Evolutionary conservation across 2,888 invertebrate species (phyloP).

Genomic region (Congeria kusceri): DNA sequence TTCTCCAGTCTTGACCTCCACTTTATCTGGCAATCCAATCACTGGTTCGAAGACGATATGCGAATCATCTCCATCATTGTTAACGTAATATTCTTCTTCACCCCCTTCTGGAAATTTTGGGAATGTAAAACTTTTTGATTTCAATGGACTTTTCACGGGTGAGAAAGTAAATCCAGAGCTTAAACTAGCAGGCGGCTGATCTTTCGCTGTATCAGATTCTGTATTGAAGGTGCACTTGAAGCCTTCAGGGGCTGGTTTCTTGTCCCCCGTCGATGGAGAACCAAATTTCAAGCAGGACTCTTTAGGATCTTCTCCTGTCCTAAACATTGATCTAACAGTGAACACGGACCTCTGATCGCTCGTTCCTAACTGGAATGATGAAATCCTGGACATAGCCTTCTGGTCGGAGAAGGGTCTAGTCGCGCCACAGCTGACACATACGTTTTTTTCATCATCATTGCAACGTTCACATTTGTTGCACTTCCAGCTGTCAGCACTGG

Average conservation of each 20-base stretch:
- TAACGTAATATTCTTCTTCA: constrained; percentile 79
- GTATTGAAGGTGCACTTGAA: constrained; percentile 45
- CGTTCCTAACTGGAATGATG: background rate
- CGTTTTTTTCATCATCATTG: constrained; percentile 85
- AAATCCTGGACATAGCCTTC: background rate
- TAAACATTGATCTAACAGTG: background rate
- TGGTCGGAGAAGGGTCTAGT: constrained; percentile 68
- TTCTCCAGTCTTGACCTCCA: constrained; percentile 92
- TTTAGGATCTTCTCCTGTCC: background rate
- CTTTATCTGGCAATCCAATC: constrained; percentile 85
- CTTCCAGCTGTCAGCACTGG: constrained; percentile 88
- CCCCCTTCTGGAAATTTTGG: constrained; percentile 70
- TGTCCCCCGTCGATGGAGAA: background rate
- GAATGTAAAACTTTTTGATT: constrained; percentile 43
- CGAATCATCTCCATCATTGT: constrained; percentile 91
- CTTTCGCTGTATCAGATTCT: constrained; percentile 16
- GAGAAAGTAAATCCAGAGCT: constrained; percentile 73
- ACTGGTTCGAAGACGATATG: constrained; percentile 89
- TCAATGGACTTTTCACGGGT: constrained; percentile 52
- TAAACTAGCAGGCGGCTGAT: constrained; percentile 38
- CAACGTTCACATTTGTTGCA: constrained; percentile 89
- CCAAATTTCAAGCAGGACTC: background rate
- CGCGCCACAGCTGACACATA: constrained; percentile 80
- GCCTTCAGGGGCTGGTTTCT: constrained; percentile 22
- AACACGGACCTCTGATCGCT: background rate